Evolutionary conservation across 2,888 invertebrate genomes (phyloP).

Genomic region (Drosophila nigricruria): DNA sequence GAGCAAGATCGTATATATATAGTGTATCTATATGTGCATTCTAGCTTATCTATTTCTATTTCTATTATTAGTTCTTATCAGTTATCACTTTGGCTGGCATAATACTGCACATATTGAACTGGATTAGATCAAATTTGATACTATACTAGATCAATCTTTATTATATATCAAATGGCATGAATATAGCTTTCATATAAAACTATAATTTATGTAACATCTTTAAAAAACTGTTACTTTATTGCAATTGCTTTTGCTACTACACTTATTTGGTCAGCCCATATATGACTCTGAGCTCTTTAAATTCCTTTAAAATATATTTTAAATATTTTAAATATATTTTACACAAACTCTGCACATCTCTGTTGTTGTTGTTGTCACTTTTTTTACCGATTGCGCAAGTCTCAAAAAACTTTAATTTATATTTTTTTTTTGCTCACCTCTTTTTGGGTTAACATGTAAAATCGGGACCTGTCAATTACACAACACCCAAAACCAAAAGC

Average conservation of each 20-base stretch:
- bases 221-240: not conserved
- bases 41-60: not conserved
- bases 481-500: conserved; percentile 29
- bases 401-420: conserved; percentile 7
- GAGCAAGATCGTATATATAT: not conserved
- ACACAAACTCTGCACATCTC: not conserved
- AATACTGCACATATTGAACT: not conserved
- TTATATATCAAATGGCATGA: not conserved
- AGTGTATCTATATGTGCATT: not conserved
- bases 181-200: not conserved
- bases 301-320: not conserved
- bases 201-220: accelerated
- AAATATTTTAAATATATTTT: conserved; percentile 1
- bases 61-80: not conserved
- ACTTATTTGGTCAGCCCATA: not conserved
- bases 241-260: not conserved
- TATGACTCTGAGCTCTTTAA: not conserved
- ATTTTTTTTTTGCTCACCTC: not conserved
- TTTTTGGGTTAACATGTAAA: conserved; percentile 55
- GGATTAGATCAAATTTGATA: not conserved
- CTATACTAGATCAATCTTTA: not conserved
- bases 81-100: not conserved
- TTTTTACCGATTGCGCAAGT: conserved; percentile 34
- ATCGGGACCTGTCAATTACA: conserved; percentile 60
- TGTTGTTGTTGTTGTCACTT: not conserved